Percentiles rank a stretch among this genome's conserved stretches.
Evolutionary conservation across 2,797 vertebrate genomes (phyloP).

Genomic region (Ptychadena robeensis): DNA sequence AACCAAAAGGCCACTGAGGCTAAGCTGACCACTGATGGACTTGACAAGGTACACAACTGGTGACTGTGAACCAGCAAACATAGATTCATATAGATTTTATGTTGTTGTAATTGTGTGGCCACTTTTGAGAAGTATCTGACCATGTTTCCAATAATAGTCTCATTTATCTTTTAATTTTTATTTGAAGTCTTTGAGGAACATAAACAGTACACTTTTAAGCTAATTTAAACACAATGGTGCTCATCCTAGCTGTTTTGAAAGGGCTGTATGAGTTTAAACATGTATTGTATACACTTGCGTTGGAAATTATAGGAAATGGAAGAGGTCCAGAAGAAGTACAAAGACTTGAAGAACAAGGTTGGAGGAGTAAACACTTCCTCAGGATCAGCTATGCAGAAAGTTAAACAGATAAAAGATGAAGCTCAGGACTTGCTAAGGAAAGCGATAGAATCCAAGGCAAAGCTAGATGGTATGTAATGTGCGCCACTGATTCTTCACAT

Average conservation of each 20-base stretch:
- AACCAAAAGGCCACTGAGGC: constrained; percentile 72
- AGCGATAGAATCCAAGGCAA: constrained; percentile 75
- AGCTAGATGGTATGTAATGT: constrained; percentile 75
- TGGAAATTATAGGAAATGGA: constrained; percentile 72
- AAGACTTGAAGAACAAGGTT: constrained; percentile 75
- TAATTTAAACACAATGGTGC: background rate
- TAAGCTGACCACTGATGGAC: constrained; percentile 65
- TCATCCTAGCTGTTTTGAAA: no score
- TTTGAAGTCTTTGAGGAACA: background rate
- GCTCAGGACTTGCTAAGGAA: constrained; percentile 78
- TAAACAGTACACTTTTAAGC: background rate
- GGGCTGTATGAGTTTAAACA: background rate
- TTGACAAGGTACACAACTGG: constrained; percentile 73
- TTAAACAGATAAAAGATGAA: constrained; percentile 74
- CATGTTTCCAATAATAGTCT: background rate
- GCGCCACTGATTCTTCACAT: background rate
- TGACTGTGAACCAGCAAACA: background rate
- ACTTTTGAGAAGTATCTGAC: background rate
- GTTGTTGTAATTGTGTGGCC: background rate
- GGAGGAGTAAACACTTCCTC: constrained; percentile 67
- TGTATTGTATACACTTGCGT: no score
- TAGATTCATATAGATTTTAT: background rate
- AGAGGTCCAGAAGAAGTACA: constrained; percentile 72
- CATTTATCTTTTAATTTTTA: background rate
- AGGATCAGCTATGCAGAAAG: constrained; percentile 69